A percentile compares a stretch with the other conserved stretches of the same genome.
These are phyloP conservation scores for Temnothorax rugatulus DNA, from an alignment of 2,888 invertebrate species.

Conservation along the genomic window DNA sequence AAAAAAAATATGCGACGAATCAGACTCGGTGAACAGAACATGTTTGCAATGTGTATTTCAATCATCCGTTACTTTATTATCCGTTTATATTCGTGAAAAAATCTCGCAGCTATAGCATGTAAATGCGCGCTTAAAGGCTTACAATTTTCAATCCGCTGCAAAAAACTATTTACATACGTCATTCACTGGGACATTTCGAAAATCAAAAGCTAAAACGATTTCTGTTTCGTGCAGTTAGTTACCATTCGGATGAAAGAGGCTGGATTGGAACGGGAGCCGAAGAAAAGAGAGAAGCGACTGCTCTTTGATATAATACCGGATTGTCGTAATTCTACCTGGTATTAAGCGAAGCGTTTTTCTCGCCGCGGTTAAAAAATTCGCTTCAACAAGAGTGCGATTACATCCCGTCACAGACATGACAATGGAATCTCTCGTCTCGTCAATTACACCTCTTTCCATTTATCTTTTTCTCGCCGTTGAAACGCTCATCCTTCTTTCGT, in stretches of 20 bases:
- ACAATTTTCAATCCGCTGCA: slow-evolving; percentile 10
- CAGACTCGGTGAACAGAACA: not conserved
- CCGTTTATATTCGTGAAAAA: slow-evolving; percentile 27
- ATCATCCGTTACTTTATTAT: slow-evolving; percentile 39
- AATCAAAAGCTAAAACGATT: slow-evolving; percentile 33
- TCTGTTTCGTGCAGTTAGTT: slow-evolving; percentile 34
- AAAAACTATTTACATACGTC: slow-evolving; percentile 18
- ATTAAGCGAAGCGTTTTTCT: slow-evolving; percentile 56
- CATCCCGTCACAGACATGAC: slow-evolving; percentile 64
- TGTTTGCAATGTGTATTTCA: slow-evolving; percentile 25
- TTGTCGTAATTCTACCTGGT: slow-evolving; percentile 51
- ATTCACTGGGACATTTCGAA: slow-evolving; percentile 20
- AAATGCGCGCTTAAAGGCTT: slow-evolving; percentile 33
- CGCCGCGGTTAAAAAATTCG: slow-evolving; percentile 56
- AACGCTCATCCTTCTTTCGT: slow-evolving; percentile 24
- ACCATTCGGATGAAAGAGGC: not conserved
- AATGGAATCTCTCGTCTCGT: slow-evolving; percentile 70
- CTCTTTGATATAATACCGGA: slow-evolving; percentile 58
- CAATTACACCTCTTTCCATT: slow-evolving; percentile 62
- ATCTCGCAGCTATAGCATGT: slow-evolving; percentile 12
- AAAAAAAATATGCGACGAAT: not conserved
- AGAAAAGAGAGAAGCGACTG: slow-evolving; percentile 58
- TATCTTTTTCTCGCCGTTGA: slow-evolving; percentile 40
- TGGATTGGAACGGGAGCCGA: slow-evolving; percentile 36
- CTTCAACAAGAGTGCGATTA: slow-evolving; percentile 53